phyloP scores from a whole-genome alignment of 2,797 vertebrate genomes.

The Decapterus maruadsi region DNA sequence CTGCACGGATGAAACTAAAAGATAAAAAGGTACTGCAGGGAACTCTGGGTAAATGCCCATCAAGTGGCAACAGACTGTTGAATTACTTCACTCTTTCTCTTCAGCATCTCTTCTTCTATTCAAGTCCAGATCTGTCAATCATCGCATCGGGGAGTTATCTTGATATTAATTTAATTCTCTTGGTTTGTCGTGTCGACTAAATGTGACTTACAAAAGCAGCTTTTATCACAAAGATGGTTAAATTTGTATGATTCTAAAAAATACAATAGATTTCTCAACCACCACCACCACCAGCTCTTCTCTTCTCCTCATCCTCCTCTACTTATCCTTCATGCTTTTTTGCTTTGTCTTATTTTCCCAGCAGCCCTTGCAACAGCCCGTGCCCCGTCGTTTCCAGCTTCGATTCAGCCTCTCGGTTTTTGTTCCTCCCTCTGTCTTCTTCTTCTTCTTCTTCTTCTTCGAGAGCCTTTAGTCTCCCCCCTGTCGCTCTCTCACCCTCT shows the following conservation, averaged over 20 bases:
- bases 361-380: constrained; percentile 17
- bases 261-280: background rate
- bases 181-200: background rate
- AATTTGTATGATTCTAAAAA: no score
- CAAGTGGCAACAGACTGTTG: background rate
- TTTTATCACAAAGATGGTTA: no score
- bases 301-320: background rate
- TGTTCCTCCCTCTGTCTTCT: constrained; percentile 16
- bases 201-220: background rate
- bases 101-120: no score
- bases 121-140: no score
- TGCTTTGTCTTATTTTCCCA: constrained; percentile 24
- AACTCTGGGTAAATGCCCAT: constrained; percentile 54
- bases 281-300: no score
- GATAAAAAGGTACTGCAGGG: constrained; percentile 28
- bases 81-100: no score
- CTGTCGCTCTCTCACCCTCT: constrained; percentile 8
- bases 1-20: background rate
- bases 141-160: no score
- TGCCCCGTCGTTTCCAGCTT: constrained; percentile 20
- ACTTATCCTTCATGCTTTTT: constrained; percentile 22
- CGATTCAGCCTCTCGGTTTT: constrained; percentile 30
- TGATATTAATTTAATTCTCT: background rate
- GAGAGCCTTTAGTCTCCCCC: constrained; percentile 29
- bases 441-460: no score